These are phyloP conservation scores for Ptilorrhoa leucosticta DNA, from an alignment of 2,113 vertebrate species.

Conservation along the genomic window DNA sequence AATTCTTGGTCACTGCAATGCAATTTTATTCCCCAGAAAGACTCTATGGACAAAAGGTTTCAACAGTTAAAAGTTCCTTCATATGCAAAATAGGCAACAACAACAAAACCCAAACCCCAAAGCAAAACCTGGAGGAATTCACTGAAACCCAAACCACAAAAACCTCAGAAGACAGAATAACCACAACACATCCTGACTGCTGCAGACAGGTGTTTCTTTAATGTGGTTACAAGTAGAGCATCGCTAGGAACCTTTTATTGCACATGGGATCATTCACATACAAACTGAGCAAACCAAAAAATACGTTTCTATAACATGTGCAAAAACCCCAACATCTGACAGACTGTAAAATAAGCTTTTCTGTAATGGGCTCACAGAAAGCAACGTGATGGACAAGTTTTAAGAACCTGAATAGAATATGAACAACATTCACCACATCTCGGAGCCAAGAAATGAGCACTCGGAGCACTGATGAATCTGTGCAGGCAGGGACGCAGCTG, in stretches of 20 bases:
- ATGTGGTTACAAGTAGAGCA: slow-evolving; percentile 9
- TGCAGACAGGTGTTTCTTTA: slow-evolving; percentile 10
- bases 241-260: not conserved
- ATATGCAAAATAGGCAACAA: not conserved
- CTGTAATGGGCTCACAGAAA: not conserved
- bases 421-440: not conserved
- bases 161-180: slow-evolving; percentile 5
- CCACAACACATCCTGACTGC: not conserved
- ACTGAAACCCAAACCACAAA: slow-evolving; percentile 25
- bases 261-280: not conserved
- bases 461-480: not conserved
- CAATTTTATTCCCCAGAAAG: not conserved
- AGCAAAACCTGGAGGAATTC: not conserved
- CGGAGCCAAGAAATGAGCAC: not conserved
- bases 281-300: not conserved
- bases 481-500: not conserved
- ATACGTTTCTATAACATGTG: not conserved
- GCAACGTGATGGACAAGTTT: not conserved
- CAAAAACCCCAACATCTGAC: not conserved
- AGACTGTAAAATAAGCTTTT: not conserved
- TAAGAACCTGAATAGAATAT: not conserved
- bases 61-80: not conserved
- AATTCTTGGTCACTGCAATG: not conserved
- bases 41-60: not conserved
- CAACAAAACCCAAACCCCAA: not conserved